Base-by-base conservation (phyloP, 2,797 vertebrate genomes). In the Artibeus lituratus region DNA sequence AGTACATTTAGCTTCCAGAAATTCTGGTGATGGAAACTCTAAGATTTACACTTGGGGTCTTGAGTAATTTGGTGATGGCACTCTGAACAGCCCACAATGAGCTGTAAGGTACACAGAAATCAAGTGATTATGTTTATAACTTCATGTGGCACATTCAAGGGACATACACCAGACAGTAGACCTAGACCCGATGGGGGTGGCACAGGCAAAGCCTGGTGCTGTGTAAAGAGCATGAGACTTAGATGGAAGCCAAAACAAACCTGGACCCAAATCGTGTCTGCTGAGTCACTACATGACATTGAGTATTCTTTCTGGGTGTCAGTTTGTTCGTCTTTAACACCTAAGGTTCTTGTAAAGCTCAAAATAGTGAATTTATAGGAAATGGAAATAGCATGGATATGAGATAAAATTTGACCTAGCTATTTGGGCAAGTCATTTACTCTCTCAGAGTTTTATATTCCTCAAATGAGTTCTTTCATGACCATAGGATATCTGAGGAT, bases 391-490 rank as follows among this genome's bases (percentile, higher is more conserved):
- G 51, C 37, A 70, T 12, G 87, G 26, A 86, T 18, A n/a, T 78
- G 72, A 85, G 32, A 73, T 77, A 5, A 42, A 80, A 72, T 95
- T 73, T 94, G 39, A 92, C 72, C 19, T 57, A 87, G 65, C 39
- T 39, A 87, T 9, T 29, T 69, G 55, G 32, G n/a, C 35, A 90
- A 44, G 22, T 96, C 70, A 92, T 89, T 84, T 91, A 91, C 69
- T 94, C 19, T 80, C 51, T 59, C 78, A 47, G 32, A 57, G 37
- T 69, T 73, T 92, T 81, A 80, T 18, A 87, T 74, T 87, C 29
- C 55, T 94, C 55, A 77, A 65, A 96, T 3, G 57, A 14, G 26
- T 39, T 67, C 92, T 88, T 70, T 84, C 92, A 97, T 90, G 83
- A 80, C 44, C 77, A 92, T 12, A 86, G 2, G 6, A 94, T 81